These are phyloP conservation scores for Oreochromis aureus DNA, from an alignment of 2,113 vertebrate genomes.

Conservation along the genomic window DNA sequence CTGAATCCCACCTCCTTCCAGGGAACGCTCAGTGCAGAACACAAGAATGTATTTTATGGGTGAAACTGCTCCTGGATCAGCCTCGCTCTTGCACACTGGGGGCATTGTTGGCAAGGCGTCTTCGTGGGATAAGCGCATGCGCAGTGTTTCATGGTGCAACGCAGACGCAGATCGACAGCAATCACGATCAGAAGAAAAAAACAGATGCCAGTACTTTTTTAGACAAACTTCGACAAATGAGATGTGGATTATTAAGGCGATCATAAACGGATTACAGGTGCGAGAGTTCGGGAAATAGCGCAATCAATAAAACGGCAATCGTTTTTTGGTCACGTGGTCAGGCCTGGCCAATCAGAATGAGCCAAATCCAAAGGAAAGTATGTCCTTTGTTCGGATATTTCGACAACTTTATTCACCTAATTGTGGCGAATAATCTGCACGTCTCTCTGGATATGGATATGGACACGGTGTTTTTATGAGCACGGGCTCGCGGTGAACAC, in stretches of 20 bases:
- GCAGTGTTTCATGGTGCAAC: neutral
- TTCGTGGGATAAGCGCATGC: conserved; percentile 32
- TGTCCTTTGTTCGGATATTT: conserved; percentile 62
- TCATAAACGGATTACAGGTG: neutral
- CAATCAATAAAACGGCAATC: neutral
- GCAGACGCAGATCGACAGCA: neutral
- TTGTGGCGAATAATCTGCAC: neutral
- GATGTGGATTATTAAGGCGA: neutral
- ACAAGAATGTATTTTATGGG: neutral
- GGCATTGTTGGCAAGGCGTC: neutral
- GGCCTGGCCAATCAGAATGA: conserved; percentile 50
- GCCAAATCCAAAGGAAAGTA: conserved; percentile 28
- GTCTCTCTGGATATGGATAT: neutral
- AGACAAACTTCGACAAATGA: neutral
- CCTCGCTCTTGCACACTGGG: neutral
- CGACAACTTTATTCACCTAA: neutral
- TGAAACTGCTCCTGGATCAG: conserved; percentile 16
- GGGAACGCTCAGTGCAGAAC: neutral
- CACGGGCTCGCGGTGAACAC: neutral
- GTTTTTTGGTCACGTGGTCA: conserved; percentile 50
- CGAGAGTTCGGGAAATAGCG: neutral
- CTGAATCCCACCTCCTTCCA: neutral
- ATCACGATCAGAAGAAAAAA: neutral
- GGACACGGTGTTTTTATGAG: neutral
- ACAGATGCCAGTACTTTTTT: neutral